Conservation (phyloP, 23 tunicate species). For the Halocynthia aurantium region DNA sequence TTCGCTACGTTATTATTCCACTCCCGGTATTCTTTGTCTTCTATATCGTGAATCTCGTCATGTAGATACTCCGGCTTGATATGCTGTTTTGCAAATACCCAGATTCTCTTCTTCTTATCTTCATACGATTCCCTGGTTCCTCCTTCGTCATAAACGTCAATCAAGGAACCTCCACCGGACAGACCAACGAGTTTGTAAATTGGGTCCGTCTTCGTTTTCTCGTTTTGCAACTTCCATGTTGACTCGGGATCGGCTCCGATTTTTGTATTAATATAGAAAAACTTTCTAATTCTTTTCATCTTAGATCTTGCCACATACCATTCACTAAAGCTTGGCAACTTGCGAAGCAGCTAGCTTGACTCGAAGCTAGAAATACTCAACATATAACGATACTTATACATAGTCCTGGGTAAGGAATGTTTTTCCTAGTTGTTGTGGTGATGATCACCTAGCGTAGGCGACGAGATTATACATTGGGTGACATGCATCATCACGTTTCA, state of each 20-base stretch:
- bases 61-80: conserved; percentile 33
- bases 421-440: no score
- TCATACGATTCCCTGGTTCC: conserved; percentile 25
- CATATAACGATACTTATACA: no score
- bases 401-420: no score
- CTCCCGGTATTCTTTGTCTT: conserved; percentile 41
- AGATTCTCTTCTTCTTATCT: conserved; percentile 32
- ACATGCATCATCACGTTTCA: no score
- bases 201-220: conserved; percentile 39
- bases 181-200: conserved; percentile 67
- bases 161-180: conserved; percentile 62
- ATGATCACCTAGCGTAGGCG: no score
- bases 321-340: no score
- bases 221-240: conserved; percentile 79
- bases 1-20: conserved; percentile 36
- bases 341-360: no score
- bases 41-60: conserved; percentile 17
- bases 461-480: no score
- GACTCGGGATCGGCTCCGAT: conserved; percentile 50
- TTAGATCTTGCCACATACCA: no score
- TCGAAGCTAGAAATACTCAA: no score
- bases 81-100: conserved; percentile 26
- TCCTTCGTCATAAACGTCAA: conserved; percentile 46
- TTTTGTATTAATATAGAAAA: conserved; percentile 64
- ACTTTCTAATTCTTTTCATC: conserved; percentile 54